A percentile compares a stretch with the other conserved stretches of the same genome.
Evolutionary conservation across 2,797 vertebrate species (phyloP).

Genomic region (Acropternis orthonyx): DNA sequence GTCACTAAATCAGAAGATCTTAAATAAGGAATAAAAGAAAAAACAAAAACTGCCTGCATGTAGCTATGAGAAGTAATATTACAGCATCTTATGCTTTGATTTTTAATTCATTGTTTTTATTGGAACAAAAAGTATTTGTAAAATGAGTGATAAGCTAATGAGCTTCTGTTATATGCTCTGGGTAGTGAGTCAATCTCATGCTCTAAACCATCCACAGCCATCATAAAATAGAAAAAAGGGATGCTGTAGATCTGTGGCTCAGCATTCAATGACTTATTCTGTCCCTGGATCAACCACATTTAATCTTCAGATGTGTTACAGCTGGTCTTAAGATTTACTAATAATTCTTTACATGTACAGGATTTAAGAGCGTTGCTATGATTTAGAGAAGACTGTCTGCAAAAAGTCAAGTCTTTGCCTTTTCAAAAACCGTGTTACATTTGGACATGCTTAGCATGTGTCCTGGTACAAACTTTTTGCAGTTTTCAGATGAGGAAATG

Average conservation of each 20-base stretch:
- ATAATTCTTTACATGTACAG: not conserved
- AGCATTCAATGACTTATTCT: not conserved
- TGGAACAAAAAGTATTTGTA: not conserved
- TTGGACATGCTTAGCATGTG: not conserved
- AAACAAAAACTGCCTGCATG: not conserved
- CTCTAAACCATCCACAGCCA: not conserved
- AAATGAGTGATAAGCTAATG: not conserved
- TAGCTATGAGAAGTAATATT: not conserved
- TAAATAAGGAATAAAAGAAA: not conserved
- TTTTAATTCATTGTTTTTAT: not conserved
- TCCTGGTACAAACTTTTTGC: not conserved
- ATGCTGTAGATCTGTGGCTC: not conserved
- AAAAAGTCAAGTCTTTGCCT: not conserved
- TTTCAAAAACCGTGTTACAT: not conserved
- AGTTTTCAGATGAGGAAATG: not conserved
- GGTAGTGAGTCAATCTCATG: not conserved
- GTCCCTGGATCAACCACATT: not conserved
- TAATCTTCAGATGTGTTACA: not conserved
- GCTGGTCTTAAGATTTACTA: not conserved
- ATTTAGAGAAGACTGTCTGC: not conserved
- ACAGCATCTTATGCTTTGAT: not conserved
- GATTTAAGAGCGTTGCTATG: not conserved
- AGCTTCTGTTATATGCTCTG: not conserved
- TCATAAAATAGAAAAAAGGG: not conserved
- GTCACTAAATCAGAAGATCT: not conserved